Evolutionary conservation across 2,888 invertebrate genomes (phyloP), one percentile per base, ranked within the genome.

Genomic region (Tiliacea citrago): DNA sequence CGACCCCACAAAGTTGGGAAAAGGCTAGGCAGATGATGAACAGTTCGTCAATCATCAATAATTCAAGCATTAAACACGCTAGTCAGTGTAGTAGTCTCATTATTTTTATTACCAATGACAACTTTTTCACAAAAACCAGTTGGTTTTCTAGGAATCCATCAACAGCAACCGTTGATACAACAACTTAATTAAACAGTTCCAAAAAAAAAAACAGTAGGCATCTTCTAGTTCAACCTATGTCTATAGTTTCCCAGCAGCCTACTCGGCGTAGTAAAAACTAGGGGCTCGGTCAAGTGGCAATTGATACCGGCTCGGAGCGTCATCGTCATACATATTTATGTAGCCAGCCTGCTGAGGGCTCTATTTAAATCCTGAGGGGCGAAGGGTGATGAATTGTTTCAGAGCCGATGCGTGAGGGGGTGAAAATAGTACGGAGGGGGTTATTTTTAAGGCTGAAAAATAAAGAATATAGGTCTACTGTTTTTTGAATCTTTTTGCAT

Each of bases 291-390:
- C 86, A 79, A 82, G 85, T 69, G 75, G 73, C 76, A 73, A 77
- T 69, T 82, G 76, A 86, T 84, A 75, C 75, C 73, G 61, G 65
- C 65, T 67, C 47, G 42, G 78, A 73, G 68, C 51, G 53, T 60
- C 51, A 49, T 35, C 61, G 58, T 39, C 63, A 70, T 84, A 81
- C 76, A 84, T 84, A 86, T 84, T 76, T 76, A 86, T 84, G 68
- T 75, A 73, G 70, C n/a, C 68, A 57, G 71, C 57, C 49, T 62
- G 76, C 75, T 77, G 71, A 82, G 67, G 75, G 79, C 67, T 77
- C 75, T 82, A 79, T 84, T 86, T 72, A 82, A 82, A 72, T 75
- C 61, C 69, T 70, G 68, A 62, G 63, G 76, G 73, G 70, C 12
- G 70, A 73, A 67, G 71, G 73, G 49, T 73, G 85, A 77, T 77